phyloP scores from a whole-genome alignment of 2,797 vertebrate genomes.

The Lagodon rhomboides region DNA sequence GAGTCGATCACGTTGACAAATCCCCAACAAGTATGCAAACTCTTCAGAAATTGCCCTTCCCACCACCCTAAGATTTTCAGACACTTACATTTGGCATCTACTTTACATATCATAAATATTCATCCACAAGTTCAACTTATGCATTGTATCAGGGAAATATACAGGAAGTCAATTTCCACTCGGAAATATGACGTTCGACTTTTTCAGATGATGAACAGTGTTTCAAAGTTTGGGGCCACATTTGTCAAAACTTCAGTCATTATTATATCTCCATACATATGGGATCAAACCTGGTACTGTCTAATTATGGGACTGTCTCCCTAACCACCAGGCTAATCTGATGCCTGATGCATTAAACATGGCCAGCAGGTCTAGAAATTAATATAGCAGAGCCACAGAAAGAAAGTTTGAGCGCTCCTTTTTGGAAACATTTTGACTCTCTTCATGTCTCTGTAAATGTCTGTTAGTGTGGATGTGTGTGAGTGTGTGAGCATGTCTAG shows the following conservation, averaged over 20 bases:
- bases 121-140: neutral
- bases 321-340: slow-evolving; percentile 57
- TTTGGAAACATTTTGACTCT: slow-evolving; percentile 32
- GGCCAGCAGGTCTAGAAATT: slow-evolving; percentile 50
- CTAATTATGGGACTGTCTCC: slow-evolving; percentile 60
- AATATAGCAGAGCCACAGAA: slow-evolving; percentile 30
- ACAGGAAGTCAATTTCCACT: neutral
- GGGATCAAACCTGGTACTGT: slow-evolving; percentile 56
- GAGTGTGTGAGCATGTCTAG: slow-evolving; percentile 58
- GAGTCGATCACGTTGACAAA: neutral
- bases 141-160: neutral
- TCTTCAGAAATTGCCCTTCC: slow-evolving; percentile 5
- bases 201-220: slow-evolving; percentile 14
- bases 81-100: neutral
- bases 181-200: slow-evolving; percentile 5
- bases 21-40: neutral
- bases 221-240: slow-evolving; percentile 45
- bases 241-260: slow-evolving; percentile 54
- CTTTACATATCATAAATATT: slow-evolving; percentile 4
- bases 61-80: neutral
- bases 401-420: slow-evolving; percentile 39
- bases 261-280: slow-evolving; percentile 47
- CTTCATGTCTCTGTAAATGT: slow-evolving; percentile 38
- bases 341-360: slow-evolving; percentile 70
- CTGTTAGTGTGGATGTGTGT: neutral